Base-by-base conservation (phyloP, 2,888 invertebrate genomes). In the Xanthia togata region DNA sequence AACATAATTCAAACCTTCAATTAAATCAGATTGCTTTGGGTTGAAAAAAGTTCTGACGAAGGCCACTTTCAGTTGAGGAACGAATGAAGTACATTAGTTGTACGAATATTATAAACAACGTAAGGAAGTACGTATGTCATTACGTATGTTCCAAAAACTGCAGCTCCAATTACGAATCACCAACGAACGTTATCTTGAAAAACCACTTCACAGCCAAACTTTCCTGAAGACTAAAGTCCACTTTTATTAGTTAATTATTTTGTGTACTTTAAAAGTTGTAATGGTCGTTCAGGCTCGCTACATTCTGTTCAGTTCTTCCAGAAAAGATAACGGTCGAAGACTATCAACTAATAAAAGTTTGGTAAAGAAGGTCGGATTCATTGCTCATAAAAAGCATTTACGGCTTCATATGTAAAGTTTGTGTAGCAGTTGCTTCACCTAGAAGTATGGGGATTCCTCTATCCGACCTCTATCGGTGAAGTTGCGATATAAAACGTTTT, bases 381-480 rank as follows among this genome's bases (percentile, higher is more conserved):
- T 87, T 85, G 83, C 82, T 87, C 91, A 80, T 90, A 89, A 90
- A 90, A 89, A 68, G 53, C 44, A 68, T 83, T 86, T 79, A 86
- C 63, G 72, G 59, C 78, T 38, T 65, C 79, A 78, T 83, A 87
- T 86, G 76, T 88, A 88, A 84, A 81, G 73, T 87, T 79, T 68
- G 73, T 72, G 60, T 59, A 62, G 76, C 73, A 70, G 62, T 81
- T 55, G 77, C 68, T 74, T 79, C 73, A 81, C 79, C 78, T 71
- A 76, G 70, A 60, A 77, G 70, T 50, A 83, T 73, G 55, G 72
- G 44, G 12, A 73, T 69, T 59, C 65, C 50, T 72, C 47, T n/a
- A 72, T 38, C 31, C 31, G 20, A 55, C 50, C 67, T 81, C 78
- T 68, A 76, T 78, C 72, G 70, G 31, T 3, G 35, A 76, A 88